phyloP scores from a whole-genome alignment of 2,888 invertebrate species.

The Norana najaformis region DNA sequence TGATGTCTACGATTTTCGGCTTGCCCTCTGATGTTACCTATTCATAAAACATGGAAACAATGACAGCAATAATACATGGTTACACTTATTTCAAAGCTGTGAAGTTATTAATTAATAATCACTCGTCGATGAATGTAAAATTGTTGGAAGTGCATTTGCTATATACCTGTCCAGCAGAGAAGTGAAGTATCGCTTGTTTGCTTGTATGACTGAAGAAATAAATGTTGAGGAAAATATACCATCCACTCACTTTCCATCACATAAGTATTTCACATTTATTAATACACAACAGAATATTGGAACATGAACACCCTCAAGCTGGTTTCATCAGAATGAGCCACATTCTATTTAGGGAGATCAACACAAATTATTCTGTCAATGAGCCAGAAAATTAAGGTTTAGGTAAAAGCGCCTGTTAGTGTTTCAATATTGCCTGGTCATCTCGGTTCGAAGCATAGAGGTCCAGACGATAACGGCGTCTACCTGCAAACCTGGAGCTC shows the following conservation, averaged over 20 bases:
- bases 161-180: too few species aligned
- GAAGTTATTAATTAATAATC: too few species aligned
- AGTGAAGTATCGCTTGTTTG: too few species aligned
- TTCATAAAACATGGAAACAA: not conserved
- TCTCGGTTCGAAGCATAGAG: not conserved
- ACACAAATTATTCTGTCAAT: not conserved
- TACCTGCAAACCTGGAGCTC: slow-evolving; percentile 87
- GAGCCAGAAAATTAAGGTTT: not conserved
- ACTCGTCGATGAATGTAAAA: too few species aligned
- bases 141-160: too few species aligned
- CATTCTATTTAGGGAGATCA: not conserved
- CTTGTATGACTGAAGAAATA: too few species aligned
- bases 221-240: too few species aligned
- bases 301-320: not conserved
- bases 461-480: slow-evolving; percentile 3
- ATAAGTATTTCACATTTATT: too few species aligned
- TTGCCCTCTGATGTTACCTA: slow-evolving; percentile 86
- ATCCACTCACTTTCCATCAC: too few species aligned
- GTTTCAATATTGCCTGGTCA: not conserved
- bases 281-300: too few species aligned
- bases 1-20: slow-evolving; percentile 89
- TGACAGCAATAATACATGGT: not conserved
- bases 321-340: not conserved
- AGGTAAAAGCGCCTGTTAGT: not conserved
- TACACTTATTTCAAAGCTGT: not conserved